Conservation (phyloP, 37 sponge, comb jelly and placozoan species). For the Chondrilla cf. caribensis region DNA sequence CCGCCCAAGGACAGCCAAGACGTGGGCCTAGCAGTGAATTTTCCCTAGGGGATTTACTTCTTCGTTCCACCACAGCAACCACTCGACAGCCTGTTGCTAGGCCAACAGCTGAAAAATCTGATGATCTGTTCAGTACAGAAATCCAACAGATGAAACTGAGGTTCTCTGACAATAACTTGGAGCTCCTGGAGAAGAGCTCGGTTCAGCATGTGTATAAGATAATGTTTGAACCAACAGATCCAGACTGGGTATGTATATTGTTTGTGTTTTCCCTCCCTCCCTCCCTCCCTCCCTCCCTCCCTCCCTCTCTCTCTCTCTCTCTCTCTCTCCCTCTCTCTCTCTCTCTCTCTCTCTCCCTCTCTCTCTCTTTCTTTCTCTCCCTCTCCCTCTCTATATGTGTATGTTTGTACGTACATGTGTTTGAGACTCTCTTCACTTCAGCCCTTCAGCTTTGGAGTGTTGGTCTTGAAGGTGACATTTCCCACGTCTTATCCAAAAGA, state of each 20-base stretch:
- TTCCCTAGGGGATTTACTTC: slow-evolving; percentile 1
- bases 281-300: neutral
- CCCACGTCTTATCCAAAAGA: slow-evolving; percentile 36
- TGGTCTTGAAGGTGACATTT: slow-evolving; percentile 27
- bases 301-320: neutral
- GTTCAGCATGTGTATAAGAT: slow-evolving; percentile 29
- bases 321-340: neutral
- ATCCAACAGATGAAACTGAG: slow-evolving; percentile 40
- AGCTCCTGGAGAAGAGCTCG: slow-evolving; percentile 40
- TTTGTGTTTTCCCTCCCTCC: neutral
- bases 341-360: neutral
- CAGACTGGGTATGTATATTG: slow-evolving; percentile 56
- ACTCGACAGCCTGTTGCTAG: neutral
- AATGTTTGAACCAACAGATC: slow-evolving; percentile 39
- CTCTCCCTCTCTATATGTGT: neutral
- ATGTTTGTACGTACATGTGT: slow-evolving; percentile 34
- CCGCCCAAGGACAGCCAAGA: too few relatives aligned
- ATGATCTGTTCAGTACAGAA: neutral
- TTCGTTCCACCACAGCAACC: neutral
- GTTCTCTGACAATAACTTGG: slow-evolving; percentile 36
- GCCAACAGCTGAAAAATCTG: neutral
- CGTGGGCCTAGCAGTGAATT: neutral
- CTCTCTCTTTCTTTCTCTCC: neutral
- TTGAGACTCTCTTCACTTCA: slow-evolving; percentile 4
- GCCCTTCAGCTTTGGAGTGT: slow-evolving; percentile 11